These are phyloP conservation scores for Lates calcarifer DNA, from an alignment of 2,113 vertebrate genomes.

Conservation along the genomic window DNA sequence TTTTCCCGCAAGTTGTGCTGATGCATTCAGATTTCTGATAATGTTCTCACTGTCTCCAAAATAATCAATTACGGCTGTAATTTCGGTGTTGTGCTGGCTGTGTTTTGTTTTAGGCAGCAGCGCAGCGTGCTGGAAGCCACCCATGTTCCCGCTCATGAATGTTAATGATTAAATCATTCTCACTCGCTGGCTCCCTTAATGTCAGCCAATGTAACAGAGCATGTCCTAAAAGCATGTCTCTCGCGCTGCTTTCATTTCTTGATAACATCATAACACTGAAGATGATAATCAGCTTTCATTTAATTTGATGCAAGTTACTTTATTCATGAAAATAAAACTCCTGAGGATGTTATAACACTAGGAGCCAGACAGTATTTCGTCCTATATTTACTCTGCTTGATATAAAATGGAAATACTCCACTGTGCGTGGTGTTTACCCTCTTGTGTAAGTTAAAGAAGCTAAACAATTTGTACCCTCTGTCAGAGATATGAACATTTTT, in stretches of 20 bases:
- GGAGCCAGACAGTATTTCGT: constrained; percentile 2
- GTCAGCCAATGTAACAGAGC: constrained; percentile 56
- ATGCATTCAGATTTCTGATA: constrained; percentile 53
- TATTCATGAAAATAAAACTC: not conserved
- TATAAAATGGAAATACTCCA: not conserved
- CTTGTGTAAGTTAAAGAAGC: not conserved
- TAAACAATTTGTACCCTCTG: constrained; percentile 37
- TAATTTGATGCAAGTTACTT: not conserved
- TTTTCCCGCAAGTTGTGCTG: constrained; percentile 32
- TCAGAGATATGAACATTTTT: constrained; percentile 20
- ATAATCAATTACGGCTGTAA: constrained; percentile 63
- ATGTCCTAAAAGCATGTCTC: constrained; percentile 39
- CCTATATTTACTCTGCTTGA: not conserved
- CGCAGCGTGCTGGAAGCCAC: constrained; percentile 51
- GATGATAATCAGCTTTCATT: constrained; percentile 25
- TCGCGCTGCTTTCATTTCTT: not conserved
- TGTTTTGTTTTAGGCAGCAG: constrained; percentile 50
- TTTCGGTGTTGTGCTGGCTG: constrained; percentile 43
- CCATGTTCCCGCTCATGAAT: constrained; percentile 72
- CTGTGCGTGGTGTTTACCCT: not conserved
- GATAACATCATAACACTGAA: not conserved
- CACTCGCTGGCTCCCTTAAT: constrained; percentile 56
- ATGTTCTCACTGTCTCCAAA: constrained; percentile 50
- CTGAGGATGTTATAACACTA: not conserved
- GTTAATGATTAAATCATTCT: constrained; percentile 74